phyloP scores from a whole-genome alignment of 1,140 invertebrate genomes.

The Tetramorium alpestre region DNA sequence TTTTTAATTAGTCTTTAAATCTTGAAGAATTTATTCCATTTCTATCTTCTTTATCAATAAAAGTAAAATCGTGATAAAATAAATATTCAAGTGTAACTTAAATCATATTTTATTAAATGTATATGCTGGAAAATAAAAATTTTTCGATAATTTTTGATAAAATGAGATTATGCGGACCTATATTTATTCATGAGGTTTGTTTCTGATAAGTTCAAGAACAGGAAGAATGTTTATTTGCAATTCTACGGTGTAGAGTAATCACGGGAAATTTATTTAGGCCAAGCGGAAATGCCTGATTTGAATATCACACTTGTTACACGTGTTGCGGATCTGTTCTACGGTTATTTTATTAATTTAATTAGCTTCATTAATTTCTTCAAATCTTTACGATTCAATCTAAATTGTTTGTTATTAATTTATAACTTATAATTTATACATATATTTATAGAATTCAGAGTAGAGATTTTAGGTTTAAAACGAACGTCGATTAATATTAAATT shows the following conservation, averaged over 20 bases:
- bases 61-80: neutral
- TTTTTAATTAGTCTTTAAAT: neutral
- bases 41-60: neutral
- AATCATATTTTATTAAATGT: neutral
- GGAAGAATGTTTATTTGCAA: constrained; percentile 59
- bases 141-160: neutral
- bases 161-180: neutral
- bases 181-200: neutral
- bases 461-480: neutral
- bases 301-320: constrained; percentile 34
- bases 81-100: neutral
- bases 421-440: neutral
- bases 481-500: neutral
- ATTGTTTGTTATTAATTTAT: neutral
- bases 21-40: neutral
- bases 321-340: neutral
- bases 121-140: neutral
- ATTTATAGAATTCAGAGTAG: neutral
- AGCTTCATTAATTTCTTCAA: neutral
- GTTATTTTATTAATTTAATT: neutral
- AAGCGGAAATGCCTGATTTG: constrained; percentile 55
- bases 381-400: neutral
- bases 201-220: constrained; percentile 44
- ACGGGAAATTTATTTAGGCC: constrained; percentile 60
- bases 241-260: constrained; percentile 44